A percentile compares a stretch with the other conserved stretches of the same genome.
phyloP scores from a whole-genome alignment of 92 coral and sea anemone genomes.

The Palythoa grandis region DNA sequence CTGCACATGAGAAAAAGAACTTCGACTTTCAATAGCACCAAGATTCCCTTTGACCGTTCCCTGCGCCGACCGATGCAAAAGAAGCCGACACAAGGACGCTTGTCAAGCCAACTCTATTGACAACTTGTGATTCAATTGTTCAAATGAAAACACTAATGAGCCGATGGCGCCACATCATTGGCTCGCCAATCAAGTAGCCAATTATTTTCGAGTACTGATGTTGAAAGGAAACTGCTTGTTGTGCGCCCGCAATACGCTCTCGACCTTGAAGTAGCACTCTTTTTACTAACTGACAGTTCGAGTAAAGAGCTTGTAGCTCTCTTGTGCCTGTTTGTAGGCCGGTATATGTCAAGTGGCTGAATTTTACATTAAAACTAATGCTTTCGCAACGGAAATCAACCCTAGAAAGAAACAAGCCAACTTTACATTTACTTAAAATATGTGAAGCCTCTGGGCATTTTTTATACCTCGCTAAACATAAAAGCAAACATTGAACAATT shows the following conservation, averaged over 20 bases:
- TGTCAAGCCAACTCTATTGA: conserved; percentile 73
- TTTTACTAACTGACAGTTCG: neutral
- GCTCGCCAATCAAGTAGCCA: conserved; percentile 87
- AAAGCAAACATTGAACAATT: conserved; percentile 21
- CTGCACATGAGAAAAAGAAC: conserved; percentile 41
- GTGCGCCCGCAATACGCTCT: conserved; percentile 43
- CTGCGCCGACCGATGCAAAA: conserved; percentile 40
- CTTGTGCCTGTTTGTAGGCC: neutral
- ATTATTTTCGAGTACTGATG: conserved; percentile 87
- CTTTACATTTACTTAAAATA: neutral
- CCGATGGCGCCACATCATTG: conserved; percentile 72
- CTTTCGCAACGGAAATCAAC: neutral
- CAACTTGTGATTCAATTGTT: conserved; percentile 94
- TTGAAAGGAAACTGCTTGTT: conserved; percentile 48
- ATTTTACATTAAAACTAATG: neutral
- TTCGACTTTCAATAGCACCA: conserved; percentile 33
- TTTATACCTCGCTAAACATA: conserved; percentile 13
- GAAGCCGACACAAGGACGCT: conserved; percentile 46
- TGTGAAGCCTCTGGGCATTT: neutral
- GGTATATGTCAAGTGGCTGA: conserved; percentile 6
- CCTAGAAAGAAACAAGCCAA: neutral
- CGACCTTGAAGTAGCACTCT: conserved; percentile 21
- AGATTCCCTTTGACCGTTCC: conserved; percentile 20
- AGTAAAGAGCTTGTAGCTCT: neutral
- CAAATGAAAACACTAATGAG: conserved; percentile 79